Evolutionary conservation across 2,797 vertebrate genomes (phyloP), one percentile per base, ranked within the genome.

Genomic region (Buphagus erythrorhynchus): DNA sequence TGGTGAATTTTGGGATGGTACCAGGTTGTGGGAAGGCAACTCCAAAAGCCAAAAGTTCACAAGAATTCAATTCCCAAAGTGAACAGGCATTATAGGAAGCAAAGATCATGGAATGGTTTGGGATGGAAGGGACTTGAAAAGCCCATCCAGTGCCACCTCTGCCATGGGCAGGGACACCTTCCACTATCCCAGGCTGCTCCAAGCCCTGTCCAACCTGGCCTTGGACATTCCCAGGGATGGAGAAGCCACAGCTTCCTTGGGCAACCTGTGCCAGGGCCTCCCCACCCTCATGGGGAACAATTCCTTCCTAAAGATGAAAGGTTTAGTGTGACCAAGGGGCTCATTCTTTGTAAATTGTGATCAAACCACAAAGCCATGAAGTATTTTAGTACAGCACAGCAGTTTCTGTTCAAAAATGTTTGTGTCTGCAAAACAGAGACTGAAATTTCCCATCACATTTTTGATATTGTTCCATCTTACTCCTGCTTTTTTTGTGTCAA

Each of bases 171-270:
- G 29, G 40, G 42, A 22, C 49, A 36, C 11, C 38, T 61, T 2
- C 46, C 25, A 11, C 26, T 42, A 0, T 2, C 10, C 17, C 76
- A 81, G 6, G 40, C 0, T 24, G 10, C 25, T 67, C 61, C 68
- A 26, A 62, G 14, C 14, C 20, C 14, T 2, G 1, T 31, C 57
- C 57, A 74, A 0, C 7, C 35, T 28, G 40, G 21, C 31, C 46
- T 22, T 40, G 40, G 46, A 0, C 40, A 61, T 15, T 61, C 0
- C 29, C 61, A 80, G 10, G 25, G 40, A 52, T 40, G 76, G 14
- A 2, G 29, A 54, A 59, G 20, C 52, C 61, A 35, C 52, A 67
- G 54, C 12, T 54, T 0, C 61, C 2, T 1, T 40, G 45, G 38
- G 38, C 17, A 73, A 1, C 20, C 20, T 66, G 20, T 52, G 61